A percentile compares a stretch with the other conserved stretches of the same genome.
Conservation (phyloP, 2,888 invertebrate genomes). For the Mechanitis mazaeus region DNA sequence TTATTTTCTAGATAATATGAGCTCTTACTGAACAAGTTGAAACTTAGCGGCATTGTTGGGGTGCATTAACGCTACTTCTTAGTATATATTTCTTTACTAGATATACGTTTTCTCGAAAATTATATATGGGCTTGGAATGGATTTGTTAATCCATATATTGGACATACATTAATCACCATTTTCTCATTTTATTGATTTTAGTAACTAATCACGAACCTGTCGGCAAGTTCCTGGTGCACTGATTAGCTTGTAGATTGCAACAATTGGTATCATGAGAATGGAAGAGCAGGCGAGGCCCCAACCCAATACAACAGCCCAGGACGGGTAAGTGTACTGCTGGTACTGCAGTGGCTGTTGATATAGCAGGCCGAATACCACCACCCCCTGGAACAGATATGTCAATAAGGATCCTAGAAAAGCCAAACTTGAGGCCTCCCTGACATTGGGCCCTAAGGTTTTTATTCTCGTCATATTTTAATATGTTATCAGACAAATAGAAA, state of each 20-base stretch:
- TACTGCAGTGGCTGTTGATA: conserved; percentile 81
- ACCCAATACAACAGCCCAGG: conserved; percentile 83
- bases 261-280: conserved; percentile 83
- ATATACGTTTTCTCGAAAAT: no score
- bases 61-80: no score
- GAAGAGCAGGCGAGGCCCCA: conserved; percentile 85
- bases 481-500: no score
- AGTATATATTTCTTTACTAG: no score
- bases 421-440: no score
- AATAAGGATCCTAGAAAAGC: no score
- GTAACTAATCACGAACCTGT: conserved; percentile 67
- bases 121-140: no score
- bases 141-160: no score
- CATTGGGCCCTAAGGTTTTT: no score
- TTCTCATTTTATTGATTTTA: neutral
- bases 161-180: neutral
- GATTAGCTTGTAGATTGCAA: conserved; percentile 79
- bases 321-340: conserved; percentile 82
- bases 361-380: conserved; percentile 80
- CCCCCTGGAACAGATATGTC: conserved; percentile 63
- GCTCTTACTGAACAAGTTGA: no score
- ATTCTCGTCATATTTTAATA: no score
- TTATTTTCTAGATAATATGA: neutral
- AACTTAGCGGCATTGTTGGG: no score
- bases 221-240: conserved; percentile 81